A percentile compares a stretch with the other conserved stretches of the same genome.
Conservation (phyloP, 2,113 vertebrate species). For the Leptocoma aspasia region DNA sequence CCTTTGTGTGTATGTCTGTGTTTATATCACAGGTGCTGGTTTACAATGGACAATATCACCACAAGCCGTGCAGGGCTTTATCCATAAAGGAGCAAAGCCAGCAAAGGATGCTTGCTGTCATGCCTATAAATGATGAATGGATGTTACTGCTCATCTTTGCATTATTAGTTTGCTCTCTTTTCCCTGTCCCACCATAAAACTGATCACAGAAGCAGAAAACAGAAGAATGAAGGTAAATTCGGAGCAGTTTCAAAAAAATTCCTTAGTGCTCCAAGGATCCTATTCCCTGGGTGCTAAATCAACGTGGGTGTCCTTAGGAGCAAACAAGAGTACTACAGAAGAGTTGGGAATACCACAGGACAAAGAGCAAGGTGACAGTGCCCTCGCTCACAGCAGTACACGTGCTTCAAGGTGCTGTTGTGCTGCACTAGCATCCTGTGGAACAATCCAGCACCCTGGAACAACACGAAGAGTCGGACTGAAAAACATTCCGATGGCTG, state of each 20-base stretch:
- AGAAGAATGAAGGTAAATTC: neutral
- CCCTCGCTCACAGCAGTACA: neutral
- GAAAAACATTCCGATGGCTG: neutral
- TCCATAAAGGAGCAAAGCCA: neutral
- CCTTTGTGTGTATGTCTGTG: neutral
- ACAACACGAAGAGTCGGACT: fast-evolving
- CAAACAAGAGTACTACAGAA: neutral
- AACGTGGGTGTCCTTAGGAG: neutral
- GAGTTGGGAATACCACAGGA: neutral
- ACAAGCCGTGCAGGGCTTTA: neutral
- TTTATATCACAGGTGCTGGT: neutral
- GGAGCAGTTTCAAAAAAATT: neutral
- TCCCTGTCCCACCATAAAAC: neutral
- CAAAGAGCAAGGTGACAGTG: neutral
- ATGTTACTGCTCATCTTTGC: neutral
- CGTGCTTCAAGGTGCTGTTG: fast-evolving
- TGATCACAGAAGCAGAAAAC: neutral
- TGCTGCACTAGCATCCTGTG: neutral
- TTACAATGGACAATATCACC: neutral
- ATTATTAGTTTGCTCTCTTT: neutral
- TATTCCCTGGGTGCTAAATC: neutral
- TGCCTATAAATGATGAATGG: fast-evolving
- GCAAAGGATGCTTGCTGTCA: neutral
- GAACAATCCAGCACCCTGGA: neutral
- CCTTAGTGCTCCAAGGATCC: neutral